Percentiles rank a stretch among this genome's conserved stretches.
phyloP scores from a whole-genome alignment of 2,797 vertebrate genomes.

The Amblyopsis hoosieri region DNA sequence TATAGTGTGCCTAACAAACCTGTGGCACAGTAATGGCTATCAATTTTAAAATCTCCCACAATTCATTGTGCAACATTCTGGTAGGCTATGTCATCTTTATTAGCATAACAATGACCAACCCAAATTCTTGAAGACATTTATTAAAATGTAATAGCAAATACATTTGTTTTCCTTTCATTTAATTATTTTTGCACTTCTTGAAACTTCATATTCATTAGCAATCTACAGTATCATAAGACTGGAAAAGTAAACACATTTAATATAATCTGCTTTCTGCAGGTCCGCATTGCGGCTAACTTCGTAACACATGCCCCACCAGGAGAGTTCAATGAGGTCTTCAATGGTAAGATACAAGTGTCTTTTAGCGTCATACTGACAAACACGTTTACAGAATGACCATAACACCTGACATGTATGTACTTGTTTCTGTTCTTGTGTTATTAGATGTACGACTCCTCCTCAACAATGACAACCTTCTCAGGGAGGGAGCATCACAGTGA shows the following conservation, averaged over 20 bases:
- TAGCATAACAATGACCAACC: too few species aligned
- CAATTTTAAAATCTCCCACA: too few species aligned
- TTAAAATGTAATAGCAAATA: too few species aligned
- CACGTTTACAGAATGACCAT: neutral
- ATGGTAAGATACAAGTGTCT: constrained; percentile 82
- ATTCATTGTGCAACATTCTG: too few species aligned
- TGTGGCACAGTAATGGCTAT: too few species aligned
- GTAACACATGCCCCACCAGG: constrained; percentile 96
- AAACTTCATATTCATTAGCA: neutral
- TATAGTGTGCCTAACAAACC: too few species aligned
- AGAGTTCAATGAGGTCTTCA: constrained; percentile 99
- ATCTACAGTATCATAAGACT: neutral
- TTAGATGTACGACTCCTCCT: constrained; percentile 98
- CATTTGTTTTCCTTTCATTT: too few species aligned
- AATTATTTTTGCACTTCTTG: too few species aligned
- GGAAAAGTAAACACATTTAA: neutral
- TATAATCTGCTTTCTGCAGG: constrained; percentile 74
- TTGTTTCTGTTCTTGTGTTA: constrained; percentile 46
- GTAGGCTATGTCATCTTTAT: too few species aligned
- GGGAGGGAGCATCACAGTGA: constrained; percentile 98
- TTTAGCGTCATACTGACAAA: neutral
- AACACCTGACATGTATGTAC: neutral
- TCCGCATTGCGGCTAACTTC: constrained; percentile 97
- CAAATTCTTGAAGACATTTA: too few species aligned
- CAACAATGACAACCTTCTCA: constrained; percentile 97